These are phyloP conservation scores for Xiphorhynchus elegans DNA, from an alignment of 2,113 vertebrate species.

Conservation along the genomic window DNA sequence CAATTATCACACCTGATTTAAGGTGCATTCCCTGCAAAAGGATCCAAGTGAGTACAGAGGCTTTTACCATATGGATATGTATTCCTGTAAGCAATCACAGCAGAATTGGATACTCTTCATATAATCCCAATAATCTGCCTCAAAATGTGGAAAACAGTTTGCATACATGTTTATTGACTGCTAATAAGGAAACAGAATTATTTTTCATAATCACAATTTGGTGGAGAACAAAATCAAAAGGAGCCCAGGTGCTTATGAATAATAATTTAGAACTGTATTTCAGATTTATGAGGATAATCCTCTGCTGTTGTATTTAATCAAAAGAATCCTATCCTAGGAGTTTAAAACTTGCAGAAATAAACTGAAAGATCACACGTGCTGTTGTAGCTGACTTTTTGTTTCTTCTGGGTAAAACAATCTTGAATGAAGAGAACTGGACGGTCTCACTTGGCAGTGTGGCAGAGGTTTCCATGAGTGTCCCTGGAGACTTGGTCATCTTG, in stretches of 20 bases:
- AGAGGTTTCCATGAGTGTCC: background rate
- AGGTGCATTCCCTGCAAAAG: background rate
- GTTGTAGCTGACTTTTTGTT: background rate
- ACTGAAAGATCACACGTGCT: background rate
- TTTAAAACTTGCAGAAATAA: slow-evolving; percentile 19
- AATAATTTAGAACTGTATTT: background rate
- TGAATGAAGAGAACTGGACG: background rate
- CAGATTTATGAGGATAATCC: background rate
- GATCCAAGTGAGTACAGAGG: background rate
- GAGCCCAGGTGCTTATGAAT: background rate
- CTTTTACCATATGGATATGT: background rate
- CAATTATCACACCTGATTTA: background rate
- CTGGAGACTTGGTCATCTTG: background rate
- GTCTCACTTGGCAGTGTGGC: background rate
- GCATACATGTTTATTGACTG: background rate
- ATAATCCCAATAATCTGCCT: background rate
- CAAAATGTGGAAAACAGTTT: background rate
- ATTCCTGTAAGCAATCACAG: background rate
- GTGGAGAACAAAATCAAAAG: background rate
- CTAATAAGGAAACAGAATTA: background rate
- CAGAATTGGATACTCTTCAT: background rate
- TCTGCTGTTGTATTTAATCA: background rate
- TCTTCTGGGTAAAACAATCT: background rate
- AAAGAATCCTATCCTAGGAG: background rate
- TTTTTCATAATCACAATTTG: background rate